Base-by-base conservation (phyloP, 2,113 vertebrate genomes). In the Dasyornis broadbenti region DNA sequence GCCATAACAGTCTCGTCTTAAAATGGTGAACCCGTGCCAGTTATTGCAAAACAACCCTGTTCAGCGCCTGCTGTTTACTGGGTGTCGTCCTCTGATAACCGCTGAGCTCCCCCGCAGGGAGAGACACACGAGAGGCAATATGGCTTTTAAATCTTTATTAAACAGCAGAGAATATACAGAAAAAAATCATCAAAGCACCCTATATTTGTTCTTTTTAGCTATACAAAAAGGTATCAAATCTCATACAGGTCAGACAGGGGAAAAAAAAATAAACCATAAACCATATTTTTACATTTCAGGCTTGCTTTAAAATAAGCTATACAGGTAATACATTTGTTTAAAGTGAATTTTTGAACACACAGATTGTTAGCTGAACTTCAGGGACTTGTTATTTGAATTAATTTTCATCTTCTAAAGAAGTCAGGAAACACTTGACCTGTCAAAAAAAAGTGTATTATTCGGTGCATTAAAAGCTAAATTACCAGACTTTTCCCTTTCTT, bases 391-490 rank as follows among this genome's bases (percentile, higher is more conserved):
- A 20, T 12, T 33, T 1, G 3, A 13, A 33, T 60, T 21, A 42
- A 27, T 65, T 61, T 82, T 75, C 17, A 5, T 79, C 1, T 18
- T 86, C 24, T 40, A 93, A 92, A 23, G 78, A 91, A 83, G 47
- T 64, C 81, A 97, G 78, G 66, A 96, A 97, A 18, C 81, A 93
- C 39, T 95, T 96, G 21, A 96, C 93, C 96, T 97, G 61, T 84
- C 7, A 66, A 61, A 77, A 92, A n/a, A 54, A 30, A 88, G 27
- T 26, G 0, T 54, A 42, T 5, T 53, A 40, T 53, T 52, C 2
- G 0, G 30, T 13, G 6, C 5, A 11, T 45, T 72, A 64, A 71
- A 72, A 53, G 4, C 5, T 18, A 16, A 65, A 20, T 28, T 7
- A 7, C 24, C 2, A 35, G 7, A 6, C 0, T 71, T 71, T 70